phyloP scores from a whole-genome alignment of 2,888 invertebrate species.

The Diaprepes abbreviatus region DNA sequence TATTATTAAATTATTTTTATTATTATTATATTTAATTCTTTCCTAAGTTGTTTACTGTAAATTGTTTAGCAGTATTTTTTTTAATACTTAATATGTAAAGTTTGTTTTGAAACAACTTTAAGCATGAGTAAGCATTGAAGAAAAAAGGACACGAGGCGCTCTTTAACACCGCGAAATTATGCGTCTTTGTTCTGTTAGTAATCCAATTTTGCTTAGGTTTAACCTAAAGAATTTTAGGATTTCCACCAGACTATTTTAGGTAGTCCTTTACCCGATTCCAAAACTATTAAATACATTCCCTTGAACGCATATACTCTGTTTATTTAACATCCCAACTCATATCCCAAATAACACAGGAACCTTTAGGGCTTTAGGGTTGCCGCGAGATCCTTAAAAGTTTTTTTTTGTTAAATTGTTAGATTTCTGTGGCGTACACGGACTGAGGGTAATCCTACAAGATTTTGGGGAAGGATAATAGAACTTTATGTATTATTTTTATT shows the following conservation, averaged over 20 bases:
- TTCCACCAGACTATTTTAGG: slow-evolving; percentile 29
- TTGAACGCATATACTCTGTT: slow-evolving; percentile 39
- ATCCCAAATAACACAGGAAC: slow-evolving; percentile 33
- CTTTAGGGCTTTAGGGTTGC: slow-evolving; percentile 24
- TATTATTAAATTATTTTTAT: too few species aligned
- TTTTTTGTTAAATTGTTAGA: background rate
- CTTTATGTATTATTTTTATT: background rate
- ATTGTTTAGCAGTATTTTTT: too few species aligned
- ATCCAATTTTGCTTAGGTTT: slow-evolving; percentile 15
- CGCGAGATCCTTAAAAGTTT: slow-evolving; percentile 23
- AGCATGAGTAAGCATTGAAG: background rate
- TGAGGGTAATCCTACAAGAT: background rate
- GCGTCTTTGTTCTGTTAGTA: background rate
- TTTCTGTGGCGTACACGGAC: background rate
- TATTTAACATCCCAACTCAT: slow-evolving; percentile 39
- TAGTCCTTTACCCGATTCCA: slow-evolving; percentile 20
- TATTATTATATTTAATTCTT: too few species aligned
- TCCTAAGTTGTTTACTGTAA: too few species aligned
- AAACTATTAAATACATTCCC: slow-evolving; percentile 44
- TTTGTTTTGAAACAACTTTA: too few species aligned
- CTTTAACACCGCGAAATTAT: background rate
- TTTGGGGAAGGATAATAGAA: background rate
- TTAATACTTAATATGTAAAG: too few species aligned
- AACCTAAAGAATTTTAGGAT: slow-evolving; percentile 31
- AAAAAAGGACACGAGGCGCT: background rate